Conservation (phyloP, 2,888 invertebrate species). For the Camponotus fellah region DNA sequence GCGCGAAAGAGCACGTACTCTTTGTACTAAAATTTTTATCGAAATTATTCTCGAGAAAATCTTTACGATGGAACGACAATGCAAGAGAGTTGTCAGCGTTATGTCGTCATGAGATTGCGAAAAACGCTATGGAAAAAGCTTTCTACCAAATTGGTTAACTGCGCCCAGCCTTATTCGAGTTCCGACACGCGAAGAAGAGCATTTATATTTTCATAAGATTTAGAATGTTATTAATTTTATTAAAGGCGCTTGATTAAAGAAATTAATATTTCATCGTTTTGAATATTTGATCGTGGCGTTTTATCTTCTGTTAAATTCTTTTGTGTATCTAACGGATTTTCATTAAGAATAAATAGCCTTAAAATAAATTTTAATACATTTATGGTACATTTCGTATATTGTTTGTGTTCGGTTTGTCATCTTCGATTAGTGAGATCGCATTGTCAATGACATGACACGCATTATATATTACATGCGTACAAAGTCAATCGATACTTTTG, state of each 20-base stretch:
- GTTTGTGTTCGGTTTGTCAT: not conserved
- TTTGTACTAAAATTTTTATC: constrained; percentile 37
- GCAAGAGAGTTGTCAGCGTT: constrained; percentile 32
- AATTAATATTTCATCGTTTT: not conserved
- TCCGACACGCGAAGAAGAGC: constrained; percentile 34
- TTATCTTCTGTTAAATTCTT: not conserved
- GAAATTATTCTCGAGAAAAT: constrained; percentile 13
- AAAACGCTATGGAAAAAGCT: constrained; percentile 19
- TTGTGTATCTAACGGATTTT: not conserved
- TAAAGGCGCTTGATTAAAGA: constrained; percentile 27
- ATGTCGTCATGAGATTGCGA: constrained; percentile 23
- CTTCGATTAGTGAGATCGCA: constrained; percentile 4
- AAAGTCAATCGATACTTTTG: constrained; percentile 46
- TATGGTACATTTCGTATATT: not conserved
- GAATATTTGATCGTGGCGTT: not conserved
- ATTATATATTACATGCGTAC: constrained; percentile 1
- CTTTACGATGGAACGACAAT: not conserved
- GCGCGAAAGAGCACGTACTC: not conserved
- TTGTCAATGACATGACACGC: constrained; percentile 8
- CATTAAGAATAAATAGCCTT: not conserved
- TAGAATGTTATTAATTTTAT: constrained; percentile 24
- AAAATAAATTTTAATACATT: constrained; percentile 20
- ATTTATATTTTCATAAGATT: constrained; percentile 30
- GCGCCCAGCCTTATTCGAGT: constrained; percentile 36
- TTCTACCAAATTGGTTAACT: constrained; percentile 47